Evolutionary conservation across 1,140 invertebrate species (phyloP), one percentile per base, ranked within the genome.

Genomic region (Brachionus koreanus): DNA sequence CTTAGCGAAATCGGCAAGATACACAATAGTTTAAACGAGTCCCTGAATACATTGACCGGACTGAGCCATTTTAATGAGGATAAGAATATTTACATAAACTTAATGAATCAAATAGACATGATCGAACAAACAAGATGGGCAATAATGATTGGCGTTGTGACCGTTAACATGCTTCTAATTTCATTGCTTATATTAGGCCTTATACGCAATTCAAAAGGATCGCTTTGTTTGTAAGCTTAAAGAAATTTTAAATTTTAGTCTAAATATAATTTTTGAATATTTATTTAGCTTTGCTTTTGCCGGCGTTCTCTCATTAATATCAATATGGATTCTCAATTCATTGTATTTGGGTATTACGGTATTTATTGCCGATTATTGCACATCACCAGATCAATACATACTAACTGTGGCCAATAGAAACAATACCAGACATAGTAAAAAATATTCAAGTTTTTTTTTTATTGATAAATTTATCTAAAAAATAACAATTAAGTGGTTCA

Each of bases 301-400:
- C 35, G 76, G 49, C 9, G 76, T 79, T 16, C 39, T 79, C 12
- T 79, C 76, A 6, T 25, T 79, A n/a, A 79, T 79, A 12, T 61
- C 76, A 35, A 61, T 79, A 35, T 79, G 76, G 76, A 42, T 79
- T 39, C 39, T 79, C 13, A 79, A 79, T 79, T 25, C 76, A 19
- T 7, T 79, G 1, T 79, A 79, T 61, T 42, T 79, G 76, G 76
- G 49, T n/a, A 61, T 79, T 23, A 79, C 76, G 9, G 76, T 79
- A 3, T 79, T 79, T 61, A n/a, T 79, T 39, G 52, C 76, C 16
- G 76, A 79, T 65, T 79, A 61, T 61, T 79, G 76, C 39, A 79
- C 76, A 1, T 57, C 76, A 23, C 76, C 76, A 4, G 76, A 79
- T 65, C 49, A 57, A 39, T 79, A 79, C 19, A 65, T 79, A 19